Percentiles rank a stretch among this genome's conserved stretches.
phyloP scores from a whole-genome alignment of 2,113 vertebrate genomes.

The Myotis davidii region DNA sequence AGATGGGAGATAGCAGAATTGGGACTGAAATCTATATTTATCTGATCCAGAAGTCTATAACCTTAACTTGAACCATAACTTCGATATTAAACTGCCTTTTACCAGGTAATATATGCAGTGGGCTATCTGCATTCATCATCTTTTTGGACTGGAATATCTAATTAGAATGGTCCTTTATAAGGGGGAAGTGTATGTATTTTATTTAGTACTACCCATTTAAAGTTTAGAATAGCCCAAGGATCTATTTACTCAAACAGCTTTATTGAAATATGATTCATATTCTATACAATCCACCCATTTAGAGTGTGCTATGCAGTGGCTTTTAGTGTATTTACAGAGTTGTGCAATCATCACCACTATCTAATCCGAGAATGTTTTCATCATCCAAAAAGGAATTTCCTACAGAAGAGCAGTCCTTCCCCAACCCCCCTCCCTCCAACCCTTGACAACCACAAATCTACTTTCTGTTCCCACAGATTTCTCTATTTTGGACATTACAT shows the following conservation, averaged over 20 bases:
- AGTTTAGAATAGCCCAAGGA: not conserved
- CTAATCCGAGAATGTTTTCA: constrained; percentile 19
- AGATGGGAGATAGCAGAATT: not conserved
- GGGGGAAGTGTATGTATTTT: not conserved
- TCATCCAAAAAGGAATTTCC: not conserved
- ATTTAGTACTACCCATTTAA: not conserved
- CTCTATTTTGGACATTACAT: not conserved
- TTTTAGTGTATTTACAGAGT: not conserved
- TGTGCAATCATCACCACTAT: not conserved
- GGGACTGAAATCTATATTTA: not conserved
- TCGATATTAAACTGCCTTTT: not conserved
- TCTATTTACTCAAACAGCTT: not conserved
- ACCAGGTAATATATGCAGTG: not conserved
- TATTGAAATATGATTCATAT: constrained; percentile 31
- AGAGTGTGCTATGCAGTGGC: not conserved
- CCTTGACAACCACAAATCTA: not conserved
- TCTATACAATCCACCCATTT: not conserved
- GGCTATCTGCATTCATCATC: not conserved
- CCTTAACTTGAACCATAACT: not conserved
- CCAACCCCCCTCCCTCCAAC: not conserved
- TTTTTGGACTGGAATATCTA: not conserved
- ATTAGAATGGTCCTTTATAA: not conserved
- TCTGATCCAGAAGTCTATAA: not conserved
- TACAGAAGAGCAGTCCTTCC: not conserved
- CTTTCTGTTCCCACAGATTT: not conserved